Base-by-base conservation (phyloP, 2,888 invertebrate genomes). In the Achlya flavicornis region DNA sequence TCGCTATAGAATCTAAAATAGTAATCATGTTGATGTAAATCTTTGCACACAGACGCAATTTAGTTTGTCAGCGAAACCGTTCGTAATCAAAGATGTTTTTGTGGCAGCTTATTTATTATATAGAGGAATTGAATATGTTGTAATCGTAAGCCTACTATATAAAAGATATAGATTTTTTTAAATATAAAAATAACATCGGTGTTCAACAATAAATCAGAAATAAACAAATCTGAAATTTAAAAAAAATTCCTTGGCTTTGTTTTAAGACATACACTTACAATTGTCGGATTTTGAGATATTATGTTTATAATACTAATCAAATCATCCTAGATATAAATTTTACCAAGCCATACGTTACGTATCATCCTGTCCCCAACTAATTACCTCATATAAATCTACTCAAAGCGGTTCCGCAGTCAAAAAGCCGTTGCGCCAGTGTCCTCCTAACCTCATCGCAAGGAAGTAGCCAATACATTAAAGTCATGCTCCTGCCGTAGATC, bases 401-500 rank as follows among this genome's bases (percentile, higher is more conserved):
- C 0, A 4, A 4, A 46, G 6, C 46, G 10, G 53, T 53, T 53
- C 3, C 19, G 53, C 19, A 19, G 19, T 19, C 10, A 10, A 6
- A 46, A 5, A 19, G 19, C 48, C 48, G 19, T 53, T 8, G 53
- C 19, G 53, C 19, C 53, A 53, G 53, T 53, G 53, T 53, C 19
- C 53, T 19, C 0, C 6, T 19, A 53, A 19, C 16, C 0, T 53
- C n/a, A n/a, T 53, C 4, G 19, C 53, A 53, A 53, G 53, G 53
- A 53, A 19, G 53, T 53, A 19, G 16, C 19, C 53, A 53, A 53
- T 53, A 53, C 19, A 53, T 53, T 53, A 19, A 72, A 77, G 83
- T 80, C 88, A 89, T 88, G 88, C 87, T 79, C 77, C 71, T 69
- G 75, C 81, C 81, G 86, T 88, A 87, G 80, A 88, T 88, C 80